phyloP scores from a whole-genome alignment of 2,113 vertebrate genomes.

The Leucosticte australis region DNA sequence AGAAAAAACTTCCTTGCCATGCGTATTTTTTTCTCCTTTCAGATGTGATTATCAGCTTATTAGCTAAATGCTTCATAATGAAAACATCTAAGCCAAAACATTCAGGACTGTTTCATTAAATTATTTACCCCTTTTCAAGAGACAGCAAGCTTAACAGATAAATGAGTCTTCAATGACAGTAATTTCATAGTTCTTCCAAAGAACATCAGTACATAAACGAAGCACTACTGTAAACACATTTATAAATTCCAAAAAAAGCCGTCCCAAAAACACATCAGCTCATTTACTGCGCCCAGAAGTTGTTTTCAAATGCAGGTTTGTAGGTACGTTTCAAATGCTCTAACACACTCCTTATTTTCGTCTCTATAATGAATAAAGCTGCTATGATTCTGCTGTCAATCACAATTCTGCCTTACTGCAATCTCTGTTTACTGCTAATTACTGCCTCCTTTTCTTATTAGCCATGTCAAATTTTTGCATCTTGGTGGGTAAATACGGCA shows the following conservation, averaged over 20 bases:
- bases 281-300: neutral
- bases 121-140: neutral
- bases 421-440: neutral
- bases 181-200: neutral
- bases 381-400: neutral
- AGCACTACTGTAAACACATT: fast-evolving
- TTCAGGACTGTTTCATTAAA: neutral
- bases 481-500: neutral
- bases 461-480: neutral
- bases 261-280: fast-evolving
- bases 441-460: neutral
- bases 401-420: neutral
- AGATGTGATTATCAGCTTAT: neutral
- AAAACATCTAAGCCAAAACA: neutral
- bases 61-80: neutral
- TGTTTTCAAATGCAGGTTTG: neutral
- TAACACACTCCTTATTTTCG: neutral
- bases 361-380: neutral
- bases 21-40: neutral
- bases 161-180: neutral
- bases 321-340: neutral
- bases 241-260: neutral
- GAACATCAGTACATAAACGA: fast-evolving
- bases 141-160: neutral
- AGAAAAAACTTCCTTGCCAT: neutral